Evolutionary conservation across 2,113 vertebrate genomes (phyloP), one percentile per base, ranked within the genome.

Genomic region (Phrynosoma platyrhinos): DNA sequence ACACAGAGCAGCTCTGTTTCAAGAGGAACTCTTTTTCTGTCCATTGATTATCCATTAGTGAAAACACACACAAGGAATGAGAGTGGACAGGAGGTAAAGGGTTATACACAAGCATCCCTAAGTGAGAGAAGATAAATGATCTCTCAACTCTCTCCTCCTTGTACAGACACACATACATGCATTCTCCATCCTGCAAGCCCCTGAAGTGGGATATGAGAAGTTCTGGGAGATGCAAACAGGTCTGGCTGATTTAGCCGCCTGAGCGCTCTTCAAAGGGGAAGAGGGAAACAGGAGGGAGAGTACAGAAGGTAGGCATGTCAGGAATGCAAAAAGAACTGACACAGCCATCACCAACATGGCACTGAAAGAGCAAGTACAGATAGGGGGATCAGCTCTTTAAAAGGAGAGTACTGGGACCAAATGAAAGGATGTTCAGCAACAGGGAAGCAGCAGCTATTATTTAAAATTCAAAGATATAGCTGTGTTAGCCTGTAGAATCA

Each of bases 321-420:
- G 55, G 91, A 90, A 90, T 90, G 91, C n/a, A 14, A 20, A 4
- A 2, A 2, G 9, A 80, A n/a, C 72, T 30, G 52, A 78, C 76
- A 71, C 84, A 4, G n/a, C 18, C 77, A 3, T 47, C 87, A 58
- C 87, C 81, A 4, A 79, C 20, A 64, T 4, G 13, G 64, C 5
- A 4, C 16, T 6, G 25, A 62, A 82, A 77, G 0, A 0, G 20
- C 6, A n/a, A 14, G 0, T 30, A 16, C 21, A 27, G 14, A n/a
- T 27, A 62, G 58, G 53, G 32, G 32, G 58, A 13, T 27, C 47
- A 27, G 66, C 77, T 40, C 36, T 66, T 36, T 4, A 62, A n/a
- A 32, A 32, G 27, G 58, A 32, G n/a, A 18, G 9, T 4, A 62
- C 4, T 13, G 30, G 53, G 78, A 20, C 16, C 78, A 58, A 14